Evolutionary conservation across 2,888 invertebrate genomes (phyloP), one percentile per base, ranked within the genome.

Genomic region (Drosophila multiciliata): DNA sequence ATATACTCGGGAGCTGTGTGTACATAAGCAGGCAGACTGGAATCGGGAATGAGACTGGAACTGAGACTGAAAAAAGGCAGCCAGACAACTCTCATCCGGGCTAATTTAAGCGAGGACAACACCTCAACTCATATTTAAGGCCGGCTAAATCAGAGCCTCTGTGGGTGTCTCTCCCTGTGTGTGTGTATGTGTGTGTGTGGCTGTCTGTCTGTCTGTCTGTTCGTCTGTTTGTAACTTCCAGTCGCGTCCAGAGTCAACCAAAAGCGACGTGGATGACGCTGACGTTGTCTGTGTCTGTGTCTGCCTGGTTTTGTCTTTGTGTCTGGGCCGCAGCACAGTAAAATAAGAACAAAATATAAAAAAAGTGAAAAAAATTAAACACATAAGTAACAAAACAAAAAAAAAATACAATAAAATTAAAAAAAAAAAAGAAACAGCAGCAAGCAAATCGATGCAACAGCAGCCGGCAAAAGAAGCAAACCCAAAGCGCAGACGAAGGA

Each of bases 51-150:
- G 61, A 23, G 35, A 29, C 60, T 60, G 35, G 8, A 32, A 36
- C 59, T 26, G 40, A 55, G n/a, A 15, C 6, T 4, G 33, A 48
- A 35, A 82, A 59, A 50, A 66, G 83, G 61, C 68, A 88, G 71
- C 66, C 83, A 76, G 73, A 69, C 60, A 64, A 66, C 60, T 63
- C 69, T 49, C 63, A 75, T 68, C 58, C 73, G 69, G 76, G 89
- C 91, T 90, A 90, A 91, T 87, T 91, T 88, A 90, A 91, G 87
- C 87, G 91, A 90, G 91, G 87, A 91, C 91, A 84, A 90, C 90
- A 90, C 90, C 90, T 90, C 90, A 89, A 84, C 91, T 87, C 90
- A 90, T 91, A 91, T 91, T 91, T 89, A 89, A 87, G 83, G 88
- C 80, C 84, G 86, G 80, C 91, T 91, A 91, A 91, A 90, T 90